Evolutionary conservation across 2,888 invertebrate species (phyloP), one percentile per base, ranked within the genome.

Genomic region (Amorpha juglandis): DNA sequence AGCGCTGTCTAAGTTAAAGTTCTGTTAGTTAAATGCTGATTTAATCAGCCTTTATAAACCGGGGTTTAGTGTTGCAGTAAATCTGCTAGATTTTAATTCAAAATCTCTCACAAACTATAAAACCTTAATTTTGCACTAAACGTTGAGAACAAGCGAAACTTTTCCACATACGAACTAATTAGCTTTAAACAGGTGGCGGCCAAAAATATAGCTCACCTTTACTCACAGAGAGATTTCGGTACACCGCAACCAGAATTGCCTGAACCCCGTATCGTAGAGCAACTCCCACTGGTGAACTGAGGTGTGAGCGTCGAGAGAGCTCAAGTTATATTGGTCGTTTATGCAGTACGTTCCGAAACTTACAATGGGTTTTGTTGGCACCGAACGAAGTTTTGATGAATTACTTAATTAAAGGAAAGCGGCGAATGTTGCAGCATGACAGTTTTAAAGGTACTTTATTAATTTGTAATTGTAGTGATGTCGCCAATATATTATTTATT

Each of bases 321-420:
- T 58, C 58, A 42, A 58, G 6, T 70, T 70, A 62, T 51, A 51
- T n/a, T 68, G 70, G 69, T 64, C n/a, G 67, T 14, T 68, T 63
- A 63, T 19, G 42, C 8, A 53, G 65, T 72, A 65, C 68, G 70
- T 70, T 71, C 68, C 63, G 67, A 68, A 75, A 76, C 72, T 76
- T 74, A 75, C 75, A 79, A 74, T 72, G 76, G 76, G 77, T 74
- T 74, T 74, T 77, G 75, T 74, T 75, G 67, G 62, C 45, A 42
- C 45, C 58, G 42, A 52, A 38, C 38, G 35, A 42, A 70, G 77
- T 73, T 80, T 77, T 81, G 79, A 82, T 78, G 77, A 79, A 82
- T 82, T 69, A 77, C 78, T 80, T 80, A 79, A 79, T 81, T 81
- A 79, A 74, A 64, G 64, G 55, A 21, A 62, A 63, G 58, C 63